Percentiles rank a stretch among this genome's conserved stretches.
phyloP scores from a whole-genome alignment of 2,888 invertebrate genomes.

The Troides oblongomaculatus region DNA sequence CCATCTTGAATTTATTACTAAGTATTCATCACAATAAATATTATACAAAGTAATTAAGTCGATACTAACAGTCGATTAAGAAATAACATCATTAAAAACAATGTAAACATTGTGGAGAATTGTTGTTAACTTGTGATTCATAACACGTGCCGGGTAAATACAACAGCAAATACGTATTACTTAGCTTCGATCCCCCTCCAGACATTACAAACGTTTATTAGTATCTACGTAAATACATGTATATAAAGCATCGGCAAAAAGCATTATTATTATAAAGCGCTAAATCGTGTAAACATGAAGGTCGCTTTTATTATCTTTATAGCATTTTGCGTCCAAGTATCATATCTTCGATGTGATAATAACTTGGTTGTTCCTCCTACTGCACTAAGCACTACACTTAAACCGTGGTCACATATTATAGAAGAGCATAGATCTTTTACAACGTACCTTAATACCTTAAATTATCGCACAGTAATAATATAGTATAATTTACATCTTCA shows the following conservation, averaged over 20 bases:
- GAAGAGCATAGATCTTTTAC: too few relatives aligned
- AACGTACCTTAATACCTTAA: too few relatives aligned
- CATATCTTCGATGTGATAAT: not conserved
- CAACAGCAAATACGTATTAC: not conserved
- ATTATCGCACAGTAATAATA: too few relatives aligned
- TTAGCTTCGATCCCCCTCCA: slow-evolving; percentile 12
- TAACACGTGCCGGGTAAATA: slow-evolving; percentile 23
- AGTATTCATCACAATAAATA: too few relatives aligned
- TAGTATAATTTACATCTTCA: too few relatives aligned
- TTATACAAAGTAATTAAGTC: too few relatives aligned
- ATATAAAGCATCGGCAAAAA: slow-evolving; percentile 11
- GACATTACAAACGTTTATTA: not conserved
- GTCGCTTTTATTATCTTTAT: slow-evolving; percentile 11
- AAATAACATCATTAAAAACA: not conserved
- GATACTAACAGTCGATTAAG: too few relatives aligned
- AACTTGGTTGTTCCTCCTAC: not conserved
- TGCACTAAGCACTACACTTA: slow-evolving; percentile 17
- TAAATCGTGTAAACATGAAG: slow-evolving; percentile 12
- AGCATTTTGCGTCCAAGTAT: slow-evolving; percentile 5
- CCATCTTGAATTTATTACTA: too few relatives aligned
- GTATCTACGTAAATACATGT: slow-evolving; percentile 1
- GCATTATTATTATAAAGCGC: not conserved
- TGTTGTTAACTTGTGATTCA: slow-evolving; percentile 12
- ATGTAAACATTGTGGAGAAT: not conserved
- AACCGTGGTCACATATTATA: slow-evolving; percentile 26